These are phyloP conservation scores for Spea multiplicata DNA, from an alignment of 2,113 vertebrate species.

Conservation along the genomic window DNA sequence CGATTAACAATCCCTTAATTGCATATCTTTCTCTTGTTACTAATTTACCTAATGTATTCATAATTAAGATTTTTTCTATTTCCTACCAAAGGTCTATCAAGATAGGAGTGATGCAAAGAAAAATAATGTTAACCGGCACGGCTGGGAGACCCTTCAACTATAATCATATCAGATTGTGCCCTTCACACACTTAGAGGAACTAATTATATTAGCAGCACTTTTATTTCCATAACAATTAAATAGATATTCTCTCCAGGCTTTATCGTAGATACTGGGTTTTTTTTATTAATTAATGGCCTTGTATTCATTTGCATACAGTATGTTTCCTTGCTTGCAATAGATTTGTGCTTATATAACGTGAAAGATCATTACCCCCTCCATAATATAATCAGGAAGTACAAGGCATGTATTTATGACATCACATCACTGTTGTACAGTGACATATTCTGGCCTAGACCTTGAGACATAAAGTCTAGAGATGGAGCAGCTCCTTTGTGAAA, in stretches of 20 bases:
- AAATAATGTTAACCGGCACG: conserved; percentile 56
- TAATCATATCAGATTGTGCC: conserved; percentile 63
- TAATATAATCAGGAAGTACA: too few species aligned
- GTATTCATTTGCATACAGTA: conserved; percentile 14
- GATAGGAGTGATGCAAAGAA: conserved; percentile 63
- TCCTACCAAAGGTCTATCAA: conserved; percentile 67
- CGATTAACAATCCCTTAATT: conserved; percentile 76
- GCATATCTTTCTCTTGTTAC: conserved; percentile 75
- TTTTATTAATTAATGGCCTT: conserved; percentile 30
- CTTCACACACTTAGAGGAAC: conserved; percentile 53
- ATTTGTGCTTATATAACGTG: conserved; percentile 19
- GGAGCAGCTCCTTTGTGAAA: too few species aligned
- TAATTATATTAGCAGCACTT: conserved; percentile 54
- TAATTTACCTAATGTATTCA: conserved; percentile 82
- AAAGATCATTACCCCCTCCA: too few species aligned
- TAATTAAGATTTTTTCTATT: conserved; percentile 78
- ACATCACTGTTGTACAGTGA: too few species aligned
- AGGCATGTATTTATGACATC: too few species aligned
- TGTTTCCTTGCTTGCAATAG: not conserved
- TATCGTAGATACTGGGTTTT: conserved; percentile 24
- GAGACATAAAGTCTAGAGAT: too few species aligned
- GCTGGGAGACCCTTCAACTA: conserved; percentile 60
- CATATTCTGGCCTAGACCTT: too few species aligned
- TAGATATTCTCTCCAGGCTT: conserved; percentile 52
- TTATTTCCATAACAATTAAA: conserved; percentile 51